Base-by-base conservation (phyloP, 2,113 vertebrate species). In the Tragulus kanchil region DNA sequence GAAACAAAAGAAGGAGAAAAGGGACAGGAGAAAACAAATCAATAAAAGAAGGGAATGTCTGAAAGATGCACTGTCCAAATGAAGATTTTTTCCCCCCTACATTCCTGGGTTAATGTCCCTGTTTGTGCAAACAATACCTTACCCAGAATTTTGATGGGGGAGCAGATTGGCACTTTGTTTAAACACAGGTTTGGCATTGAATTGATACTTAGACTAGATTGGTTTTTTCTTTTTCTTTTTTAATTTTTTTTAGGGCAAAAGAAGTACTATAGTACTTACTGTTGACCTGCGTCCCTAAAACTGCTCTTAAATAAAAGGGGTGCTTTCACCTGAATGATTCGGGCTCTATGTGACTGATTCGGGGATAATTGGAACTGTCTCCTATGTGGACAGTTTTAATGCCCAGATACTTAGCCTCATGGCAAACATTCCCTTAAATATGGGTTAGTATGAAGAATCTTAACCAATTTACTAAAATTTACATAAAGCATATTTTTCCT, bases 1-100 rank as follows among this genome's bases (percentile, higher is more conserved):
- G 99, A 99, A 99, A 99, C 99, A 99, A 99, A 99, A 99, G 99
- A 98, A 98, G 94, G 99, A 98, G 99, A 99, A 98, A 98, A 98
- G 97, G 98, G 98, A 98, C 98, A 99, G 99, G 98, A 99, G 99
- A 99, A 99, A 99, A 99, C 99, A 99, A 99, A 99, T 99, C 99
- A 99, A 99, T 99, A 99, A 98, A 98, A 99, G 99, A 98, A 98
- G 98, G 97, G 98, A 98, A 98, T 98, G 98, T 98, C 98, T 98
- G 98, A 98, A 98, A 99, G 98, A 99, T 98, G 98, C 97, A 98
- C 99, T 98, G 98, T 98, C 98, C 98, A 98, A 98, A 98, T 97
- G 98, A 98, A 98, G 98, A 98, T 98, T 98, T 98, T 98, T 89
- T 98, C 98, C 95, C 97, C 97, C 97, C 97, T 98, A 98, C 98